phyloP scores from a whole-genome alignment of 2,888 invertebrate genomes.

The Andrena camellia region DNA sequence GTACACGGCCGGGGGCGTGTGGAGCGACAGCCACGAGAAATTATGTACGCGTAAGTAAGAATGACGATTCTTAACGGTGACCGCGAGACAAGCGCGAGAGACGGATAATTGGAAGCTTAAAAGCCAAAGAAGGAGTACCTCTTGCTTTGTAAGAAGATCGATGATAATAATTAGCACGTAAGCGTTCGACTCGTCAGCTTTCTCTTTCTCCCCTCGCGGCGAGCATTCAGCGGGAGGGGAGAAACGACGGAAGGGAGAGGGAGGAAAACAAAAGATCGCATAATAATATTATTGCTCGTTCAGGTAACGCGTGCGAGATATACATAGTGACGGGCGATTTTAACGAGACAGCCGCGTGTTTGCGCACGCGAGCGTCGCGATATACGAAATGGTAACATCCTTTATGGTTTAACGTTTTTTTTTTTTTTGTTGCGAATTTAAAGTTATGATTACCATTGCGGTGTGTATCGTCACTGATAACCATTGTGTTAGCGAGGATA shows the following conservation, averaged over 20 bases:
- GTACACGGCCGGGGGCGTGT: conserved; percentile 8
- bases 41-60: conserved; percentile 51
- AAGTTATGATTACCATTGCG: conserved; percentile 74
- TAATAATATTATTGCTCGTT: conserved; percentile 67
- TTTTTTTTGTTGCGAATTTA: conserved; percentile 67
- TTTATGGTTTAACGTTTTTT: conserved; percentile 74
- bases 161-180: conserved; percentile 85
- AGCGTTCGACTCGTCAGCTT: conserved; percentile 70
- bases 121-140: conserved; percentile 60
- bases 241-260: background rate
- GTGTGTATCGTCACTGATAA: conserved; percentile 77
- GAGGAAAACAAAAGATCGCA: conserved; percentile 41
- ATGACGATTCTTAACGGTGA: conserved; percentile 31
- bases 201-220: conserved; percentile 7
- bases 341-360: conserved; percentile 13
- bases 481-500: conserved; percentile 78
- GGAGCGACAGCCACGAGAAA: conserved; percentile 26
- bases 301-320: conserved; percentile 35
- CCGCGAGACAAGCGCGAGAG: conserved; percentile 30
- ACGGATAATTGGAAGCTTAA: conserved; percentile 30
- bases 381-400: conserved; percentile 59
- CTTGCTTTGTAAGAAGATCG: conserved; percentile 72
- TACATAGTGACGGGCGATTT: conserved; percentile 17
- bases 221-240: conserved; percentile 32
- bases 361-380: conserved; percentile 26